These are phyloP conservation scores for Zoanthus sansibaricus DNA, from an alignment of 92 coral and sea anemone species.

Conservation along the genomic window DNA sequence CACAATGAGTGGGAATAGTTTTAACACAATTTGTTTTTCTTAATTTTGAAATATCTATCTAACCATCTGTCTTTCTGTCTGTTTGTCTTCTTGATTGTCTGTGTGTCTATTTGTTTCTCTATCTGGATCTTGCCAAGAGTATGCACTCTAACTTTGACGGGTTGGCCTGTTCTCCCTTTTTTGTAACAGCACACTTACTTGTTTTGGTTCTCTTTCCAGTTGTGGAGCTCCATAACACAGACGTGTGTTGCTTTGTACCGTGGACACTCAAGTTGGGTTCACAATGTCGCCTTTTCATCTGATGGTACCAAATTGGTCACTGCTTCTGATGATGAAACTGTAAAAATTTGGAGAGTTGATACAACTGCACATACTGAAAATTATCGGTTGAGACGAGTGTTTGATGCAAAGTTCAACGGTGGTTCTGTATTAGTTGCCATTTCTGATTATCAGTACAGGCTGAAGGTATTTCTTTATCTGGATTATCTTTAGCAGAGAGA, in stretches of 20 bases:
- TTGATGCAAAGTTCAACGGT: conserved; percentile 79
- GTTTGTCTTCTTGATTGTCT: too few relatives aligned
- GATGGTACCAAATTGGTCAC: conserved; percentile 83
- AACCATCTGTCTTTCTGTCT: too few relatives aligned
- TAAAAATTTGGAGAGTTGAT: conserved; percentile 97
- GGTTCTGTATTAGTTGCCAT: conserved; percentile 81
- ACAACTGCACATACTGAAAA: conserved; percentile 68
- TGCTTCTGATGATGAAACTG: conserved; percentile 95
- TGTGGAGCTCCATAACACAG: conserved; percentile 80
- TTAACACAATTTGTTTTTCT: too few relatives aligned
- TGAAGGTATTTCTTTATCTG: conserved; percentile 58
- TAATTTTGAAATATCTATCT: too few relatives aligned
- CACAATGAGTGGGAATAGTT: too few relatives aligned
- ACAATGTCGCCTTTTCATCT: conserved; percentile 83
- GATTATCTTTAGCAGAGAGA: not conserved
- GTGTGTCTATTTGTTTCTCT: too few relatives aligned
- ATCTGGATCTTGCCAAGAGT: not conserved
- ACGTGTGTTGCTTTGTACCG: conserved; percentile 76
- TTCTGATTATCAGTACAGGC: conserved; percentile 82
- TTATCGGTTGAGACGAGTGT: conserved; percentile 77
- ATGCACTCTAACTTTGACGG: not conserved
- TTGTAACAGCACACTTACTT: not conserved
- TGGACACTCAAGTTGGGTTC: conserved; percentile 97
- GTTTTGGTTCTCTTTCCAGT: conserved; percentile 43
- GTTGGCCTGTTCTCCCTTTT: not conserved